Evolutionary conservation across 2,888 invertebrate species (phyloP).

Genomic region (Drosophila anomelani): DNA sequence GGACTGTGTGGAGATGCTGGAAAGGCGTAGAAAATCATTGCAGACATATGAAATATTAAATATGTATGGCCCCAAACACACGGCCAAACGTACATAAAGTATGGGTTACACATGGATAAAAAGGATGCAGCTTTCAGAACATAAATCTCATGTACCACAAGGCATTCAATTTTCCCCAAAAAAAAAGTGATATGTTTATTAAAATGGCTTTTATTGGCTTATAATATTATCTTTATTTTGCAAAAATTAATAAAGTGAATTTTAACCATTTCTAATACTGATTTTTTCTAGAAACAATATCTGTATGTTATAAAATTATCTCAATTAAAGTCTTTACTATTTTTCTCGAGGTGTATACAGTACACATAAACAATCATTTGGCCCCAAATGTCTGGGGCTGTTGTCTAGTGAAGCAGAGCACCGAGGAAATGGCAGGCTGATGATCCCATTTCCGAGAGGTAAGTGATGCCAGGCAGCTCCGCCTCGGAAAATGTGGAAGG

Average conservation of each 20-base stretch:
- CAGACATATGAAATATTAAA: conserved; percentile 84
- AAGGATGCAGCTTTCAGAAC: neutral
- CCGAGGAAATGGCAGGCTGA: conserved; percentile 82
- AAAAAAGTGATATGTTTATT: neutral
- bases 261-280: neutral
- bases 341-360: conserved; percentile 9
- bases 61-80: conserved; percentile 64
- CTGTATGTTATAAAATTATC: neutral
- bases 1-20: conserved; percentile 22
- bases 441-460: conserved; percentile 83
- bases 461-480: conserved; percentile 81
- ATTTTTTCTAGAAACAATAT: neutral
- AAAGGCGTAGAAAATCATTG: conserved; percentile 79
- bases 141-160: too few species aligned
- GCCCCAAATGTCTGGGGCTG: conserved; percentile 59
- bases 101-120: neutral
- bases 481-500: conserved; percentile 24
- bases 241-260: too few species aligned
- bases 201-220: too few species aligned
- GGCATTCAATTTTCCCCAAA: neutral
- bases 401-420: conserved; percentile 74
- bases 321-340: neutral
- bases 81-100: conserved; percentile 17
- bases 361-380: conserved; percentile 78
- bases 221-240: too few species aligned